Conservation (phyloP, 2,888 invertebrate genomes). For the Cheilosia variabilis region DNA sequence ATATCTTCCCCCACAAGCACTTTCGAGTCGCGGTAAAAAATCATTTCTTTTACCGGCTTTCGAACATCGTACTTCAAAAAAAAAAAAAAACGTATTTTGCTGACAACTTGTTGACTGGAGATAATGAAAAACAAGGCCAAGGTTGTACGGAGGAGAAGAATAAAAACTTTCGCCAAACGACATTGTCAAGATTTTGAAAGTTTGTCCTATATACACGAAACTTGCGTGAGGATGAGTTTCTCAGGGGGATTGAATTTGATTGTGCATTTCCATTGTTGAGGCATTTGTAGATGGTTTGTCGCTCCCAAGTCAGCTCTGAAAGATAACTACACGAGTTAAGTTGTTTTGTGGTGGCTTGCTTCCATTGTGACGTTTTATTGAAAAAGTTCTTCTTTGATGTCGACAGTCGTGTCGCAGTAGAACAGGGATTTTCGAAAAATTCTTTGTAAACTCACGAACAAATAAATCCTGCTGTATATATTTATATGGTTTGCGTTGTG, state of each 20-base stretch:
- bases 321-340: background rate
- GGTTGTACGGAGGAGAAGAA: constrained; percentile 1
- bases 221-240: background rate
- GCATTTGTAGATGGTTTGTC: constrained; percentile 11
- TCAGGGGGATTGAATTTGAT: background rate
- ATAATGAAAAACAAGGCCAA: constrained; percentile 4
- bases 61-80: background rate
- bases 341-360: background rate
- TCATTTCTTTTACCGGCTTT: background rate
- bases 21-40: background rate
- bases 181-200: constrained; percentile 27
- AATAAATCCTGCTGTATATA: too few species aligned
- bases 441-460: too few species aligned
- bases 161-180: constrained; percentile 3
- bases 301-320: background rate
- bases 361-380: background rate
- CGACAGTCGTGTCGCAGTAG: background rate
- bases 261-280: constrained; percentile 3
- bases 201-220: constrained; percentile 3
- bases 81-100: background rate
- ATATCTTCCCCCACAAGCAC: too few species aligned
- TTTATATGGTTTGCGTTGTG: too few species aligned
- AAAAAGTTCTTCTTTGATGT: background rate
- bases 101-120: background rate
- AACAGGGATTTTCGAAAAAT: too few species aligned